Percentiles rank a stretch among this genome's conserved stretches.
Evolutionary conservation across 2,797 vertebrate genomes (phyloP).

Genomic region (Hephaestus fuliginosus): DNA sequence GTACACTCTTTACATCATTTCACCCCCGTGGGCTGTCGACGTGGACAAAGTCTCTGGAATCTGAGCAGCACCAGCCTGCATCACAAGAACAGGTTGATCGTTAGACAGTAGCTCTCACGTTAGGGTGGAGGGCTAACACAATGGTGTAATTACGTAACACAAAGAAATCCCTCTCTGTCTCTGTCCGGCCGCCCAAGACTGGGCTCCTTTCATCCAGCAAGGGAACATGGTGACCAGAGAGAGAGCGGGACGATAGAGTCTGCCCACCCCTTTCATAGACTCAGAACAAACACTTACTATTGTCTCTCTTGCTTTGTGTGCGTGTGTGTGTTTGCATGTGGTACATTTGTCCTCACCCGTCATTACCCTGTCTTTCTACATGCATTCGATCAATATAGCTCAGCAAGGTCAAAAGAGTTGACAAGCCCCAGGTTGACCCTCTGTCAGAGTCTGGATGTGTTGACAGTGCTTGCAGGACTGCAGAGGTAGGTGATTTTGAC

Average conservation of each 20-base stretch:
- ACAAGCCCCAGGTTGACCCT: constrained; percentile 9
- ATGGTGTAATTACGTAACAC: constrained; percentile 71
- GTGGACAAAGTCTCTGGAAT: constrained; percentile 22
- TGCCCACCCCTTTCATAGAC: constrained; percentile 68
- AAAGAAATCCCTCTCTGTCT: constrained; percentile 67
- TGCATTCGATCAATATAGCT: constrained; percentile 42
- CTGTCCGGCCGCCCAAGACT: constrained; percentile 62
- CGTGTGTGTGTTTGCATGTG: constrained; percentile 18
- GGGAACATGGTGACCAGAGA: constrained; percentile 66
- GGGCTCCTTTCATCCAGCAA: constrained; percentile 68
- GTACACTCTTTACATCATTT: constrained; percentile 27
- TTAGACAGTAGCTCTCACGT: constrained; percentile 59
- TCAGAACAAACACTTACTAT: constrained; percentile 65
- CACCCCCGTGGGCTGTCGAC: constrained; percentile 1
- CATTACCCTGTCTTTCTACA: neutral
- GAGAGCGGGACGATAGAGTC: constrained; percentile 62
- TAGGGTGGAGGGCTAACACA: constrained; percentile 55
- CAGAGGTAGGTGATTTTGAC: constrained; percentile 48
- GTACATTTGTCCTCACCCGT: constrained; percentile 14
- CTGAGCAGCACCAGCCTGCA: constrained; percentile 22
- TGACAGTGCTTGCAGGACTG: constrained; percentile 27
- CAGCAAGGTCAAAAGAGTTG: constrained; percentile 12
- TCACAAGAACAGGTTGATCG: constrained; percentile 57
- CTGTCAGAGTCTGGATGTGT: constrained; percentile 23
- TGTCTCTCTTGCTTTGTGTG: constrained; percentile 48